Base-by-base conservation (phyloP, 2,113 vertebrate genomes). In the Perca schrenkii region DNA sequence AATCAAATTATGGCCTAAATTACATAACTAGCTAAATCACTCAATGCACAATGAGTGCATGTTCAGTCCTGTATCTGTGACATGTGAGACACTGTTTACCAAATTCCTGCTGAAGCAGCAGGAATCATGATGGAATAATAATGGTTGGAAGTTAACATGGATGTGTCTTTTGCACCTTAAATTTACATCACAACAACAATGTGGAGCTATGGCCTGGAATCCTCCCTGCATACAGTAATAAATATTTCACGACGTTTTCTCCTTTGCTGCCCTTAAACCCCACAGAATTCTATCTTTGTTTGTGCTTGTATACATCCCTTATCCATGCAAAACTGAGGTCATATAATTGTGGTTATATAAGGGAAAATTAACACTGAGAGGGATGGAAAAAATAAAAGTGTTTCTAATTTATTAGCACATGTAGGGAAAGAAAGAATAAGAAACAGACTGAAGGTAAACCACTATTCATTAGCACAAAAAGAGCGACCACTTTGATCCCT, bases 171-270 rank as follows among this genome's bases (percentile, higher is more conserved):
- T 22, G 22, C n/a, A 67, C 68, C 31, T 74, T 16, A 62, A 40
- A 74, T 83, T 52, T 79, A 15, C 25, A n/a, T 70, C 46, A 43
- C 13, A 74, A 79, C 19, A 72, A 82, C 57, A 70, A 73, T 62
- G 54, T 62, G 52, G 36, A 28, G 22, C 54, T 60, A 58, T 47
- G 28, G 64, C 53, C 63, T 74, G 57, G 49, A n/a, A 53, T 66
- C 47, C 57, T 70, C 77, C 15, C 58, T 60, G 7, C 17, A 54
- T 40, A 49, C 36, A 47, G 49, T 68, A 49, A 87, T 87, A 60
- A 80, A 86, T 88, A 85, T 85, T 82, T 88, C 46, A 87, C 14
- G 3, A 13, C 74, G 69, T 80, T 90, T 90, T 74, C 76, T 71
- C 68, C 21, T 28, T 34, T 62, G 31, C 43, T 85, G 64, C 58